Base-by-base conservation (phyloP, 1,140 invertebrate species). In the Steinernema feltiae region DNA sequence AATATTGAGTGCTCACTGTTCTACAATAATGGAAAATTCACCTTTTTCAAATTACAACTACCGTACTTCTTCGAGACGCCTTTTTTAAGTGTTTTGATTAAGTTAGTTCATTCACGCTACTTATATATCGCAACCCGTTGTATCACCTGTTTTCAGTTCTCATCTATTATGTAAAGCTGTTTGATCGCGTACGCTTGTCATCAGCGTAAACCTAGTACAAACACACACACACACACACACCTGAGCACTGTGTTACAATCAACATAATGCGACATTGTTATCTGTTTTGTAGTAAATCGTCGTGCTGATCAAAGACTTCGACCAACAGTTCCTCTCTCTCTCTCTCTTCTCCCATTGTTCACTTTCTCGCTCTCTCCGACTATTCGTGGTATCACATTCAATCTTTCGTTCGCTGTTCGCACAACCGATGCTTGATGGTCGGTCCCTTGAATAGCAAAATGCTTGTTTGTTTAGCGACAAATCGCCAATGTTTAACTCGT, bases 191-290 rank as follows among this genome's bases (percentile, higher is more conserved):
- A 18, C 35, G 35, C 18, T 18, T 7, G 35, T 18, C 35, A 41
- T 41, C 7, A 7, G 18, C 53, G 53, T 63, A 63, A 27, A 63
- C 53, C 15, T n/a, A 63, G 24, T 63, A 27, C 53, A 27, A 63
- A 63, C 53, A 63, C n/a, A n/a, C n/a, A n/a, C n/a, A n/a, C n/a
- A n/a, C n/a, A n/a, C n/a, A n/a, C n/a, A n/a, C n/a, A n/a, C n/a
- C n/a, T 63, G 53, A 27, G 2, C 24, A 3, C 35, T 41, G 53
- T 63, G 53, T 63, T 63, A 63, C 53, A 63, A 63, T 63, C 53
- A 12, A 63, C 53, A 63, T 63, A 63, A 63, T 15, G 53, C 53
- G 53, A 63, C 53, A 63, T 63, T 63, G 24, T 63, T 63, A 63
- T 63, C 53, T 63, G 24, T 21, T 63, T 27, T 63, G 53, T 63